phyloP scores from a whole-genome alignment of 2,797 vertebrate genomes.

The Naso thynnoides region DNA sequence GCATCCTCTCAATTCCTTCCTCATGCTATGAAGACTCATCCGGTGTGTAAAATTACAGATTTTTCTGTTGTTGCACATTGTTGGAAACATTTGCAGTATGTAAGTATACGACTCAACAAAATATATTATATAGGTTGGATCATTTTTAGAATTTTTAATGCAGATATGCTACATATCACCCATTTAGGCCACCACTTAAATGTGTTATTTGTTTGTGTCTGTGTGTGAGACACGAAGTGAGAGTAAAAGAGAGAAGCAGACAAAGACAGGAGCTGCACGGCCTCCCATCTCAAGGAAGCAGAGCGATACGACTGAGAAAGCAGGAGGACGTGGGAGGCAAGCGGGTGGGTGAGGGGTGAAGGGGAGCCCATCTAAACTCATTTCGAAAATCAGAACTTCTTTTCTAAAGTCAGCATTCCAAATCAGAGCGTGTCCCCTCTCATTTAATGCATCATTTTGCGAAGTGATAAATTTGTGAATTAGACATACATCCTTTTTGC shows the following conservation, averaged over 20 bases:
- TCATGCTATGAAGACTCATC: too few relatives aligned
- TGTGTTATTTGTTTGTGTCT: neutral
- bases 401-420: slow-evolving; percentile 90
- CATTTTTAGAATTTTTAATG: too few relatives aligned
- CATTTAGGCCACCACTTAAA: slow-evolving; percentile 9
- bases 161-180: too few relatives aligned
- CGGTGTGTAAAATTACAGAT: too few relatives aligned
- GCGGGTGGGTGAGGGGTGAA: slow-evolving; percentile 73
- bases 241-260: slow-evolving; percentile 43
- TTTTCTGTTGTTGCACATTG: too few relatives aligned
- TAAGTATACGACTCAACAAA: too few relatives aligned
- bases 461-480: slow-evolving; percentile 90
- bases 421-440: slow-evolving; percentile 87
- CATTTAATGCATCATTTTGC: slow-evolving; percentile 90
- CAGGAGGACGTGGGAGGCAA: slow-evolving; percentile 79
- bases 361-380: slow-evolving; percentile 84
- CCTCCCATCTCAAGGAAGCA: slow-evolving; percentile 55
- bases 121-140: too few relatives aligned
- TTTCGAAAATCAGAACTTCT: slow-evolving; percentile 86
- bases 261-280: slow-evolving; percentile 62
- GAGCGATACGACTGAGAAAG: slow-evolving; percentile 74
- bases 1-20: too few relatives aligned
- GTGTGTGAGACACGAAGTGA: slow-evolving; percentile 22
- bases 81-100: too few relatives aligned
- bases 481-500: slow-evolving; percentile 89